Base-by-base conservation (phyloP, 2,888 invertebrate genomes). In the Cephus sareptanus region DNA sequence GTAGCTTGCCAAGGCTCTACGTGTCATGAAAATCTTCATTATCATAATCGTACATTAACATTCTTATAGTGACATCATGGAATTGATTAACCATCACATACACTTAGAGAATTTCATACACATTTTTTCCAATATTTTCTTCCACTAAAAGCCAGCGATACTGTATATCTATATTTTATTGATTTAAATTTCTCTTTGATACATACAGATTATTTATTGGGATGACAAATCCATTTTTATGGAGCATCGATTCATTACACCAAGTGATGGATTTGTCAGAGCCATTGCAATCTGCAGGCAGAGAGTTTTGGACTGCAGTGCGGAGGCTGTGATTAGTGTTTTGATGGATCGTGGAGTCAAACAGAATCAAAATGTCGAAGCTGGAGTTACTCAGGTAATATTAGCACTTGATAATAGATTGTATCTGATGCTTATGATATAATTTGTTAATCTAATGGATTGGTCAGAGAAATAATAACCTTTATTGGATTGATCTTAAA, bases 141-240 rank as follows among this genome's bases (percentile, higher is more conserved):
- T 56, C 9, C 23, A 23, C 69, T 69, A 6, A 30, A 30, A 75
- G 69, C 33, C 69, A 34, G 12, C 2, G 15, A 30, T 23, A 75
- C 34, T 23, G 40, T 23, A 69, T 15, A 69, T 23, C 23, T 56
- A 0, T 56, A 56, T 23, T 56, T 23, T 56, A 56, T 23, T 23
- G 40, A 56, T 15, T 56, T 56, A 56, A 56, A 23, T 56, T 56
- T 56, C 23, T 23, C 23, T 56, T 23, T 56, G 40, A 40, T 40
- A 15, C 34, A 89, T 90, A 69, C 92, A 96, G 96, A 94, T 97
- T 76, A 93, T 96, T 77, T 97, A 96, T 89, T 98, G 97, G 97
- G 97, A 98, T 89, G 94, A 95, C 6, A 94, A 95, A 84, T 95
- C 95, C 35, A 93, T 98, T 77, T 98, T 96, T 89, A 94, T 97